Conservation (phyloP, 1,140 invertebrate genomes). For the Drosophila ohnishii region DNA sequence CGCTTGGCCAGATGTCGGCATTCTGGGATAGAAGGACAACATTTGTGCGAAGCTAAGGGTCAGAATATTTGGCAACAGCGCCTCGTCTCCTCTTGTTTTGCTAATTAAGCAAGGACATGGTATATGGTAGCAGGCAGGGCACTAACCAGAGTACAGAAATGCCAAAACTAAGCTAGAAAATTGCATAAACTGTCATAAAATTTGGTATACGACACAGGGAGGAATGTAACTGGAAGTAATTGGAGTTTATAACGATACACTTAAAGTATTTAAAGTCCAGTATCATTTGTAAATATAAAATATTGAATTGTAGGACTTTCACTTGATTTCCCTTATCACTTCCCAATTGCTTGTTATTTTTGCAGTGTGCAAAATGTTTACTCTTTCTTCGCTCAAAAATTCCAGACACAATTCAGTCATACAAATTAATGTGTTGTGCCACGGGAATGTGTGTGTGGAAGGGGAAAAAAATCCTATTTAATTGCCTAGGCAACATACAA, state of each 20-base stretch:
- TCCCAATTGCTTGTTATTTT: not conserved
- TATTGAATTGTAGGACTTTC: not conserved
- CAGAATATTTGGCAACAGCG: conserved; percentile 12
- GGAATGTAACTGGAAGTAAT: too few relatives aligned
- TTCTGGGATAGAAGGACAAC: conserved; percentile 41
- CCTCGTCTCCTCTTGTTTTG: conserved; percentile 9
- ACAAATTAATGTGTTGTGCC: conserved; percentile 28
- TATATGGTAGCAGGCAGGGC: not conserved
- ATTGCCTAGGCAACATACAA: conserved; percentile 51
- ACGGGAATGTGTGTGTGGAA: not conserved
- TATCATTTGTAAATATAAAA: not conserved
- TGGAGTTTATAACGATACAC: not conserved
- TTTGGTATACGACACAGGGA: not conserved
- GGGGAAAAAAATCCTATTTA: conserved; percentile 38
- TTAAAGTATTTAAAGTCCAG: not conserved
- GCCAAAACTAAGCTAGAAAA: conserved; percentile 30
- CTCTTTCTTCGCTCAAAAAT: conserved; percentile 9
- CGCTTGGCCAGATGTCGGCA: conserved; percentile 62
- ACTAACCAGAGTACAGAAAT: conserved; percentile 14
- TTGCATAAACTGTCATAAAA: conserved; percentile 1
- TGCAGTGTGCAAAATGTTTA: not conserved
- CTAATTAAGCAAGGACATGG: conserved; percentile 63
- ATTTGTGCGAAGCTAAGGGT: conserved; percentile 31
- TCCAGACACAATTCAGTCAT: conserved; percentile 30
- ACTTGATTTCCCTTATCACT: not conserved